Conservation (phyloP, 30 jellyfish, hydroid and myxozoan genomes). For the Morbakka virulenta region DNA sequence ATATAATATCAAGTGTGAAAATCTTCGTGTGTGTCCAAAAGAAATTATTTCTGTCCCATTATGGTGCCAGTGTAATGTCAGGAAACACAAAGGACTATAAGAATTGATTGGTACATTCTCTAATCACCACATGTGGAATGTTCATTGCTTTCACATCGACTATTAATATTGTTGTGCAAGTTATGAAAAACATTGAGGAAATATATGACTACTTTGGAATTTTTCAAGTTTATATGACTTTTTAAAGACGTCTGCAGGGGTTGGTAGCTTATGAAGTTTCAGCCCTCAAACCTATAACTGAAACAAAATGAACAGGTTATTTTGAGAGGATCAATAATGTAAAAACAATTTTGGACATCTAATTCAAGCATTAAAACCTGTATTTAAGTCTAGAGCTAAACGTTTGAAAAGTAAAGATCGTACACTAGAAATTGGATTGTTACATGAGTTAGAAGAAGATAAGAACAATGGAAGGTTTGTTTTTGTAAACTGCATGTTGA, state of each 20-base stretch:
- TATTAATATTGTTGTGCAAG: not conserved
- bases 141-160: not conserved
- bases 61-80: too few relatives aligned
- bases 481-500: too few relatives aligned
- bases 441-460: constrained; percentile 12
- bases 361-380: too few relatives aligned
- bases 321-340: not conserved
- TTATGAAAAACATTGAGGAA: constrained; percentile 1
- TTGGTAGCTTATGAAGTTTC: not conserved
- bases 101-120: too few relatives aligned
- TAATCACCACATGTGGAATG: not conserved
- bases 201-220: not conserved
- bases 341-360: too few relatives aligned
- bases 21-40: too few relatives aligned
- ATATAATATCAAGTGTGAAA: too few relatives aligned
- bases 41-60: too few relatives aligned
- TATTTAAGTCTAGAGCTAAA: not conserved
- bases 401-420: not conserved
- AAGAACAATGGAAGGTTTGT: too few relatives aligned
- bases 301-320: not conserved
- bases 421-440: constrained; percentile 12
- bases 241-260: not conserved
- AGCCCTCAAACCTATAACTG: not conserved
- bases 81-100: too few relatives aligned
- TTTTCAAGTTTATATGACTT: not conserved